Base-by-base conservation (phyloP, 2,113 vertebrate genomes). In the Eulemur macaco region DNA sequence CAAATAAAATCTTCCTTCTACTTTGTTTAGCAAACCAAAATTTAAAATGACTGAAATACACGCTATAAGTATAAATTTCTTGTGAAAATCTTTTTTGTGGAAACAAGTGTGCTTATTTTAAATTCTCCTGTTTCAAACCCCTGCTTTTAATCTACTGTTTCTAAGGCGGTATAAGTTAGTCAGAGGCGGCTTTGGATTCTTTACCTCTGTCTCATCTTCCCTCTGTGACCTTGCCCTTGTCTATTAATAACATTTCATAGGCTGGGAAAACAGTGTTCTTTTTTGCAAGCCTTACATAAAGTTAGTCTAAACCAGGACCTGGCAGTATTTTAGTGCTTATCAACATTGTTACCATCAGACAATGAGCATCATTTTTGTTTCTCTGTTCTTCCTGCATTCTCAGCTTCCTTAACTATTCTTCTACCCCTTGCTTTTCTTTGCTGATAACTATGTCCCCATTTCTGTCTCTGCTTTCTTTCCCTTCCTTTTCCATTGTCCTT, bases 41-140 rank as follows among this genome's bases (percentile, higher is more conserved):
- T 52, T 31, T 20, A 42, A 88, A 80, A 77, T 23, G 84, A 80
- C 20, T 45, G 39, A 86, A 60, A 64, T 93, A 77, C 34, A 93
- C 13, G 9, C 82, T 64, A 60, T 56, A 95, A n/a, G 1, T 91
- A 20, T 27, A 74, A 13, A 50, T 94, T 54, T 31, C 50, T 78
- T 98, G 42, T 97, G 54, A 97, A 96, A 94, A 92, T 87, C 1
- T 23, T 27, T 27, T 27, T 82, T 68, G 1, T 89, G 90, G 85
- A 34, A 94, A 77, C 69, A 85, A 21, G 34, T 34, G n/a, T 66
- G 64, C 82, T 73, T 74, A 34, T 42, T 89, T 89, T 47, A 91
- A 96, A 86, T 78, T 89, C 21, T 85, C 56, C 11, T 82, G 8
- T 81, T 91, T 96, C 54, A 78, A 68, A 85, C 29, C 25, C n/a